Conservation (phyloP, 2,888 invertebrate genomes). For the Trichopria drosophilae region DNA sequence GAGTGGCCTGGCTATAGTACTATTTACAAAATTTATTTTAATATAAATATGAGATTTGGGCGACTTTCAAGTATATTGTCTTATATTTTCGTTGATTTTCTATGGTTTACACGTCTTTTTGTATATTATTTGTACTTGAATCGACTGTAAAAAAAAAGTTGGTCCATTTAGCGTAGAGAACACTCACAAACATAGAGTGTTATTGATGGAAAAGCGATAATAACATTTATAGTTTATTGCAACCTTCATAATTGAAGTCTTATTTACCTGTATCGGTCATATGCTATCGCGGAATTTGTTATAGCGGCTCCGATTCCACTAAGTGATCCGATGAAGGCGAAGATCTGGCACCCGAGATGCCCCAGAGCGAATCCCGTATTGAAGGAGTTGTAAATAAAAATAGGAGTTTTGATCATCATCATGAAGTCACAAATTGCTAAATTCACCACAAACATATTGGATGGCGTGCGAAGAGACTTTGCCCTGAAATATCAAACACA, state of each 20-base stretch:
- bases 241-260: too few species aligned
- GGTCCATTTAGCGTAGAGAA: too few species aligned
- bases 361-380: constrained; percentile 77
- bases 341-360: constrained; percentile 75
- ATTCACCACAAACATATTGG: constrained; percentile 83
- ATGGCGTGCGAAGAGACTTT: constrained; percentile 74
- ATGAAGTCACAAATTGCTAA: constrained; percentile 81
- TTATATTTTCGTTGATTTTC: too few species aligned
- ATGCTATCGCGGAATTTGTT: constrained; percentile 84
- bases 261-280: constrained; percentile 68
- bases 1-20: constrained; percentile 79
- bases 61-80: too few species aligned
- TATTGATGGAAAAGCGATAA: too few species aligned
- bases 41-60: too few species aligned
- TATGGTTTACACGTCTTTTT: too few species aligned
- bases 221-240: too few species aligned
- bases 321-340: constrained; percentile 74
- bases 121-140: too few species aligned
- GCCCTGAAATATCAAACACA: constrained; percentile 60
- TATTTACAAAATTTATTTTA: constrained; percentile 5
- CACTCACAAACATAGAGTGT: too few species aligned
- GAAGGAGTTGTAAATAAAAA: constrained; percentile 84
- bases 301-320: constrained; percentile 79
- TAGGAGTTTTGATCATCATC: constrained; percentile 85
- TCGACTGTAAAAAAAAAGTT: too few species aligned